Base-by-base conservation (phyloP, 1,140 invertebrate genomes). In the Lordiphosa collinella region DNA sequence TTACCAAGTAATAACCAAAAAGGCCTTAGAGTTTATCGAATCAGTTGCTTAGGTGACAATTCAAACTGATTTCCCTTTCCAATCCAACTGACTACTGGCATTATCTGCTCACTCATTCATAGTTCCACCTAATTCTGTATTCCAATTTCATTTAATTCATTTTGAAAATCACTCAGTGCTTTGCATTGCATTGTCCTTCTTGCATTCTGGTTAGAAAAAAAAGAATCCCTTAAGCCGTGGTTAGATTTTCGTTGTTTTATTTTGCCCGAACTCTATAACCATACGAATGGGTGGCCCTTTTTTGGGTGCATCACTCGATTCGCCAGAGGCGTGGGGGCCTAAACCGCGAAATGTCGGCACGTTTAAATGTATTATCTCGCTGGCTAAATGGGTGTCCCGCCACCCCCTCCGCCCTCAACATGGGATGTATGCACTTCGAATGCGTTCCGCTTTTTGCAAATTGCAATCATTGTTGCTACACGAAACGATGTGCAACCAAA, bases 381-480 rank as follows among this genome's bases (percentile, higher is more conserved):
- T 59, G 60, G 43, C 38, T 54, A 48, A 58, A 53, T 53, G 53
- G 29, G 34, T 38, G 37, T 31, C 18, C 3, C 16, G 12, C 14
- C 29, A n/a, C 52, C 32, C 11, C 11, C 10, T 51, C n/a, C 13
- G 3, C 12, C 34, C n/a, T 16, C 49, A 10, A 10, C 25, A 29
- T 13, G 12, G 29, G 25, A 36, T 22, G 18, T 65, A 31, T 58
- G 52, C 66, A 82, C 69, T 80, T 61, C 57, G 65, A 75, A 70
- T 80, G 60, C 75, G 72, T 74, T 61, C 63, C 47, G 52, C 76
- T 72, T 74, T 80, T 79, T 58, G 55, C 59, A 66, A 79, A 82
- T 66, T 82, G 75, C 76, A 79, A 82, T 79, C 75, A 79, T 79
- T 79, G 75, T 80, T 74, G 65, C 56, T 37, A 38, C 36, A 34